These are phyloP conservation scores for Chironex yamaguchii DNA, from an alignment of 30 jellyfish, hydroid and myxozoan genomes.

Conservation along the genomic window DNA sequence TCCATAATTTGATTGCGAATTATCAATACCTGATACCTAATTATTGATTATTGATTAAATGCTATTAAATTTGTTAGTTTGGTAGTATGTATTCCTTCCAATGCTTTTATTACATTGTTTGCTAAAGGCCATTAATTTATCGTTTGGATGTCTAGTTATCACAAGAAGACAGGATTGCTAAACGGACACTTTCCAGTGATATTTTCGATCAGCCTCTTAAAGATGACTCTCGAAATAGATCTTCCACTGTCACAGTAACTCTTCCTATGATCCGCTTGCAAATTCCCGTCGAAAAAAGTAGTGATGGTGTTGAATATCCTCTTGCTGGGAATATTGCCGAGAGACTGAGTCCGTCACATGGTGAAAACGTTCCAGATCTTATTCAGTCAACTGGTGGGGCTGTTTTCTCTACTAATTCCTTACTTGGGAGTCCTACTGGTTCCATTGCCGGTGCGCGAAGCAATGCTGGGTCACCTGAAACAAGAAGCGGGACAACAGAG, in stretches of 20 bases:
- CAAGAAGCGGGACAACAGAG: neutral
- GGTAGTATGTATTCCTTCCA: too few species aligned
- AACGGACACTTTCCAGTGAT: neutral
- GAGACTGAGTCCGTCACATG: constrained; percentile 37
- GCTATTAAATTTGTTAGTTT: too few species aligned
- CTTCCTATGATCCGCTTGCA: constrained; percentile 92
- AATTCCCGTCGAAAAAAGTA: constrained; percentile 89
- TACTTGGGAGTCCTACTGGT: neutral
- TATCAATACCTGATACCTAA: too few species aligned
- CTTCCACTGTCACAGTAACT: constrained; percentile 84
- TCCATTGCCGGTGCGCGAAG: neutral
- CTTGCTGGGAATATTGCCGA: constrained; percentile 53
- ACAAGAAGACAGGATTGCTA: neutral
- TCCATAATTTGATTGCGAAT: too few species aligned
- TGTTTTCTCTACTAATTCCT: constrained; percentile 6
- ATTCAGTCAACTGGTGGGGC: constrained; percentile 58
- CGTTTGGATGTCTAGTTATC: too few species aligned
- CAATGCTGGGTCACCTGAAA: neutral
- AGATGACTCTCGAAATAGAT: constrained; percentile 46
- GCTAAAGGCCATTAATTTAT: too few species aligned
- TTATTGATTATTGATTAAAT: too few species aligned
- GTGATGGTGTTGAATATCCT: constrained; percentile 65
- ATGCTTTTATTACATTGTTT: too few species aligned
- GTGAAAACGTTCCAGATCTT: constrained; percentile 72
- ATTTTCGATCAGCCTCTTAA: constrained; percentile 3